Base-by-base conservation (phyloP, 1,140 invertebrate species). In the Diabrotica undecimpunctata region DNA sequence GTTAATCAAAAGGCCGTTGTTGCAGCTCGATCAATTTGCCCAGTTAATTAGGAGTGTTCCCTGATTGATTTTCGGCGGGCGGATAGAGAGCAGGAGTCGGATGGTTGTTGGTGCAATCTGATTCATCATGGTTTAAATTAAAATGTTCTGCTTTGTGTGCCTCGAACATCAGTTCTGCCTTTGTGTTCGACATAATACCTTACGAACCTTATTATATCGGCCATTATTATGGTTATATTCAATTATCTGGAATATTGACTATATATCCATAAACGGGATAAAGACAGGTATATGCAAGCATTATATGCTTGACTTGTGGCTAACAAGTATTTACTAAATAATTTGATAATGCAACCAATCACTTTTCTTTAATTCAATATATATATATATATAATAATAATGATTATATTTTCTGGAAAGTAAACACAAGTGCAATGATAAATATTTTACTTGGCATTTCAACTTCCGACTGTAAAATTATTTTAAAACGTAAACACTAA, bases 161-260 rank as follows among this genome's bases (percentile, higher is more conserved):
- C 41, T 46, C 41, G 41, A 46, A 46, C 41, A 46, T 46, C 41
- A n/a, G 41, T 46, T 46, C 41, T 25, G 41, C 41, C 41, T 46
- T 46, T 46, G 41, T 46, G 41, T 46, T 46, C 41, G n/a, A 46
- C 41, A 46, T 46, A 46, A 46, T 46, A 46, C 41, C 41, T 46
- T 46, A 46, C 41, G 41, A 46, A 46, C 41, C 41, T 46, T 46
- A 46, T 46, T 46, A 46, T 46, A 46, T 46, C 41, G 41, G 8
- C 8, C 41, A 46, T 46, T 46, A 46, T 46, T 46, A 46, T 46
- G 41, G 41, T 46, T 46, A 46, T 46, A 46, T 46, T 46, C 41
- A 46, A 46, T 46, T 46, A 46, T 46, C 41, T 46, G 41, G 8
- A 46, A 46, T 46, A 46, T 46, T 46, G 41, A 46, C 41, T 46